A percentile compares a stretch with the other conserved stretches of the same genome.
phyloP scores from a whole-genome alignment of 2,113 vertebrate species.

The Nibea albiflora region DNA sequence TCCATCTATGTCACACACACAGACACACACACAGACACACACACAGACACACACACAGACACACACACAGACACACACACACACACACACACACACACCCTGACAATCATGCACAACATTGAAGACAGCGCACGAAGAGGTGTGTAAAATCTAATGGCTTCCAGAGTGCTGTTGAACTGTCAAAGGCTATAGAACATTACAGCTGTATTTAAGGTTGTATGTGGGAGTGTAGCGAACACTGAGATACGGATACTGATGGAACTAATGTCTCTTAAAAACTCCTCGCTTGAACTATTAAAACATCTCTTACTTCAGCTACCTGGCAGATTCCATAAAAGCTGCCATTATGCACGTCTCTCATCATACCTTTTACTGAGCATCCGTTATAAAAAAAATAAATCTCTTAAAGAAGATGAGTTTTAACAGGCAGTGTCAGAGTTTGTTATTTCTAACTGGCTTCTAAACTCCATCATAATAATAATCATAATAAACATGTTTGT shows the following conservation, averaged over 20 bases:
- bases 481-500: too few species aligned
- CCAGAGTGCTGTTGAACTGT: slow-evolving; percentile 41
- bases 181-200: slow-evolving; percentile 32
- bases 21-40: slow-evolving; percentile 11
- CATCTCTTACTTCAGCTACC: slow-evolving; percentile 5
- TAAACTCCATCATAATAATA: too few species aligned
- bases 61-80: slow-evolving; percentile 14
- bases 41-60: too few species aligned
- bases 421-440: too few species aligned
- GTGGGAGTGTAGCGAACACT: slow-evolving; percentile 16
- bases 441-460: too few species aligned
- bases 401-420: too few species aligned
- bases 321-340: slow-evolving; percentile 28
- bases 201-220: slow-evolving; percentile 40
- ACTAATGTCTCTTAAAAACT: slow-evolving; percentile 35
- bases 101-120: slow-evolving; percentile 14
- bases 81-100: slow-evolving; percentile 2
- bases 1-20: too few species aligned
- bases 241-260: slow-evolving; percentile 39
- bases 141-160: slow-evolving; percentile 50
- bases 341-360: background rate
- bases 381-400: background rate
- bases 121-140: background rate
- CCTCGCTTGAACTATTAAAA: slow-evolving; percentile 43
- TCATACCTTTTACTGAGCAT: background rate